Evolutionary conservation across 2,888 invertebrate species (phyloP).

Genomic region (Drosophila putrida): DNA sequence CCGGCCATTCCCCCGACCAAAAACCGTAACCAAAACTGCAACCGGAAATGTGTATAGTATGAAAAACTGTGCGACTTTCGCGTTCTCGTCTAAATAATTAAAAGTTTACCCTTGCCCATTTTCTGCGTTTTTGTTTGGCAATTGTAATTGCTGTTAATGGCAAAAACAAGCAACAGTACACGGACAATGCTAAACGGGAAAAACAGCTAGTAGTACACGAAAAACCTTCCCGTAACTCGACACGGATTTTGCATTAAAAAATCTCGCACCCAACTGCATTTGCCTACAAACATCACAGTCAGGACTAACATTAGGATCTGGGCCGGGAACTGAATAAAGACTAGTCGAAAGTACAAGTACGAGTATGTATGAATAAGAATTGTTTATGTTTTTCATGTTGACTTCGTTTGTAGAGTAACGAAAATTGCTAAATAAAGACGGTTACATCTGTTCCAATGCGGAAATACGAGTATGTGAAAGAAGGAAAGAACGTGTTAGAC

Average conservation of each 20-base stretch:
- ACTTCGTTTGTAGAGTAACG: conserved; percentile 7
- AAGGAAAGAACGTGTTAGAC: background rate
- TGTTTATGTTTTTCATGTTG: conserved; percentile 19
- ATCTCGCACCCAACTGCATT: conserved; percentile 39
- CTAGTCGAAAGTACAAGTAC: conserved; percentile 22
- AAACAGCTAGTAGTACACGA: conserved; percentile 24
- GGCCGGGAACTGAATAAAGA: conserved; percentile 2
- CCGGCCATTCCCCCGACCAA: conserved; percentile 19
- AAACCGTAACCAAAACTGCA: conserved; percentile 37
- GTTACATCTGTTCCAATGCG: conserved; percentile 50
- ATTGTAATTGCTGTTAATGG: conserved; percentile 74
- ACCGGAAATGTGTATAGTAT: conserved; percentile 28
- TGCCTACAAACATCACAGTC: conserved; percentile 7
- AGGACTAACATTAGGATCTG: background rate
- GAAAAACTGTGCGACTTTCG: conserved; percentile 54
- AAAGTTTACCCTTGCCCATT: conserved; percentile 64
- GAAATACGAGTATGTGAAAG: background rate
- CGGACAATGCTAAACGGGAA: conserved; percentile 24
- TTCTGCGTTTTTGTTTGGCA: conserved; percentile 61
- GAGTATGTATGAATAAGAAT: conserved; percentile 9
- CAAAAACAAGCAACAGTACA: conserved; percentile 59
- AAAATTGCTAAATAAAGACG: conserved; percentile 68
- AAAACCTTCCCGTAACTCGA: conserved; percentile 20
- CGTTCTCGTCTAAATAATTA: conserved; percentile 70
- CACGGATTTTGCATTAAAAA: conserved; percentile 76